phyloP scores from a whole-genome alignment of 2,113 vertebrate genomes.

The Semicossyphus pulcher region DNA sequence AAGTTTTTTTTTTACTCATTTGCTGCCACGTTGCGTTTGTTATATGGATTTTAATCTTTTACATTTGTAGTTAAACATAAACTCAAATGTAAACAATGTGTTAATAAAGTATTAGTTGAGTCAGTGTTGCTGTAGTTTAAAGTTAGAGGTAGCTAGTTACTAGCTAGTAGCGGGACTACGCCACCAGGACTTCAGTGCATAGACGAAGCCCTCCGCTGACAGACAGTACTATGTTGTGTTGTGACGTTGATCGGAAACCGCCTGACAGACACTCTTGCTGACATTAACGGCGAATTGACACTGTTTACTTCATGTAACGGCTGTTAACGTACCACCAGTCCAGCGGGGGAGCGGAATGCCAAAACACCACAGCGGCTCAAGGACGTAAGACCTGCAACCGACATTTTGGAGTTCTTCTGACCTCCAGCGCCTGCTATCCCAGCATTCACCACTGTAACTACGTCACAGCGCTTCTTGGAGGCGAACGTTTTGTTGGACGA shows the following conservation, averaged over 20 bases:
- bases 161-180: neutral
- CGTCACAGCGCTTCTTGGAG: neutral
- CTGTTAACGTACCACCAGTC: conserved; percentile 58
- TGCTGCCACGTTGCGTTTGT: neutral
- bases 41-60: too few species aligned
- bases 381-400: conserved; percentile 75
- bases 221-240: neutral
- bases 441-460: conserved; percentile 40
- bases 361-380: conserved; percentile 69
- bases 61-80: neutral
- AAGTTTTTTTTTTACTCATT: neutral
- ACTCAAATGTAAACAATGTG: neutral
- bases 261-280: neutral
- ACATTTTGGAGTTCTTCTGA: conserved; percentile 77
- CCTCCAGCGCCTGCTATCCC: conserved; percentile 55
- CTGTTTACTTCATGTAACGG: rapidly evolving
- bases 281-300: rapidly evolving
- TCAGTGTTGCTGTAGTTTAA: neutral
- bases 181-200: conserved; percentile 9
- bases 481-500: neutral
- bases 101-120: neutral
- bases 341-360: conserved; percentile 50
- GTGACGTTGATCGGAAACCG: neutral
- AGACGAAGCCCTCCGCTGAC: conserved; percentile 32
- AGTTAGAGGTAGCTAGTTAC: neutral